Conservation (phyloP, 2,888 invertebrate genomes). For the Cheilosia urbana region DNA sequence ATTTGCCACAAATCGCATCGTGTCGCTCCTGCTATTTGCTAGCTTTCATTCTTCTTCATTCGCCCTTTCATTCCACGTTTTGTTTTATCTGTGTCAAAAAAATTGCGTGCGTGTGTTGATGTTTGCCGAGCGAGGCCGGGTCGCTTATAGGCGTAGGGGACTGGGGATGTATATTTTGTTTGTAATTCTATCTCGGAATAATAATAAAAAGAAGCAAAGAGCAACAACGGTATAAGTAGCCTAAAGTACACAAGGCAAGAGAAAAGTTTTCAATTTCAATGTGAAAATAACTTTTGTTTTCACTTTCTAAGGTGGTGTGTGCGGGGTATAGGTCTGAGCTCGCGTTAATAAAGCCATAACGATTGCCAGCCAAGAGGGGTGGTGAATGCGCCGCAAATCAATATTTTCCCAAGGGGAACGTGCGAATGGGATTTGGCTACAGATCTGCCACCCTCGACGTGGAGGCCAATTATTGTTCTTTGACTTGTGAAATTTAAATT, state of each 20-base stretch:
- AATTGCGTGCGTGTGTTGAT: conserved; percentile 5
- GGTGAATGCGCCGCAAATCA: conserved; percentile 30
- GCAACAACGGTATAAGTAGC: conserved; percentile 46
- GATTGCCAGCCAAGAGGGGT: conserved; percentile 5
- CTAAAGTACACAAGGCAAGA: conserved; percentile 39
- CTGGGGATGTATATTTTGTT: conserved; percentile 52
- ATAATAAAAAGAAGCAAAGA: conserved; percentile 41
- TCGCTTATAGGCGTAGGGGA: not conserved
- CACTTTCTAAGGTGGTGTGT: conserved; percentile 27
- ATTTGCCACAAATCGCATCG: conserved; percentile 59
- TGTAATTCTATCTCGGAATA: conserved; percentile 63
- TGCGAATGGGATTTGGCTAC: conserved; percentile 26
- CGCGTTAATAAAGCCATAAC: conserved; percentile 61
- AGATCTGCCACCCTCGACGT: not conserved
- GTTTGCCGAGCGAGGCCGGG: not conserved
- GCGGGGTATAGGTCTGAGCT: conserved; percentile 7
- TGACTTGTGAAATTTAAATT: conserved; percentile 64
- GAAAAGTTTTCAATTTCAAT: conserved; percentile 72
- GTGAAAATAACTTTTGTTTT: conserved; percentile 72
- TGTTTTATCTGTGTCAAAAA: conserved; percentile 43
- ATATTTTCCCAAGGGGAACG: conserved; percentile 31
- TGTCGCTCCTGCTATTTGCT: conserved; percentile 22
- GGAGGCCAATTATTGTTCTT: conserved; percentile 44
- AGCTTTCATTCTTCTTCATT: conserved; percentile 13
- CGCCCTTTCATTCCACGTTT: conserved; percentile 43